Base-by-base conservation (phyloP, 2,888 invertebrate genomes). In the Homarus gammarus region DNA sequence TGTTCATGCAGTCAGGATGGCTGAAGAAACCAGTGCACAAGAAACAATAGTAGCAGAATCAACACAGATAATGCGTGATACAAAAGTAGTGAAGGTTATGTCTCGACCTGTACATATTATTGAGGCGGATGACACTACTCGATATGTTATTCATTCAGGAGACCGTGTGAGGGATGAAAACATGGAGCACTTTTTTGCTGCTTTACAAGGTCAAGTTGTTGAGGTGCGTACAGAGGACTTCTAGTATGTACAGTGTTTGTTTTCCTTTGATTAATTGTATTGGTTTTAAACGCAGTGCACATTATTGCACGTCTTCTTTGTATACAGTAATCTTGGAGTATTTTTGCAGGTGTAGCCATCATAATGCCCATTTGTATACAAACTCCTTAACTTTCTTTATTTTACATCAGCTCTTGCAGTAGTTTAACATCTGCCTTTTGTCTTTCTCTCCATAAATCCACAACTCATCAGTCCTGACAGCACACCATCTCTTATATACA, bases 151-250 rank as follows among this genome's bases (percentile, higher is more conserved):
- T 56, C 91, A 91, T 31, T 77, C 84, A 6, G 64, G 49, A 22
- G 90, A 86, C 6, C 75, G 88, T 0, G 82, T 77, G 2, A 77
- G 84, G 38, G 90, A 90, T 36, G 86, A 90, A 56, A 81, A 88
- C 27, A 84, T 88, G 81, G 90, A 85, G 6, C 90, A 90, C 10
- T 91, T 91, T 73, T 83, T 91, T 81, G 90, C 91, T 70, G 88
- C 88, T 2, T 36, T 91, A 33, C 91, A 90, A 38, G 88, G 90
- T 5, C 90, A 90, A 56, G 90, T 90, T 12, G 87, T 91, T 22
- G 90, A 91, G 44, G 91, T 91, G 15, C 91, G 90, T 33, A 56
- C 90, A 15, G 90, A 91, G 40, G 90, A 90, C 51, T 87, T 89
- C 38, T 88, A 88, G 56, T 27, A 44, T 61, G 22, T 49, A 12